Percentiles rank a stretch among this genome's conserved stretches.
Conservation (phyloP, 2,888 invertebrate genomes). For the Drosophila niveifrons region DNA sequence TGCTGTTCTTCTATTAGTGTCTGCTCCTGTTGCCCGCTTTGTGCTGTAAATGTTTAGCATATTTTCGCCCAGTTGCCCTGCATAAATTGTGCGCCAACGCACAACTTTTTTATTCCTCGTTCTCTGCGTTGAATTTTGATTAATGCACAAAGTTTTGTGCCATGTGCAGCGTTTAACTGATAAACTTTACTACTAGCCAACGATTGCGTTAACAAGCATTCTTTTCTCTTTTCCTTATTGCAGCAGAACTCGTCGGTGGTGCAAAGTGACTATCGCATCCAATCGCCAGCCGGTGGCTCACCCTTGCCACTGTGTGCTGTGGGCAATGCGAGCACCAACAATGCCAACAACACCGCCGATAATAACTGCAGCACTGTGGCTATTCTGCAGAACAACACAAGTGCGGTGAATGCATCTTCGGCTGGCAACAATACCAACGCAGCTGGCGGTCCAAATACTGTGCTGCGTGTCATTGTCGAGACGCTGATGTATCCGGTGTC, state of each 20-base stretch:
- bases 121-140: slow-evolving; percentile 51
- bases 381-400: slow-evolving; percentile 86
- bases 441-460: slow-evolving; percentile 95
- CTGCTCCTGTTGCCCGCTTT: slow-evolving; percentile 26
- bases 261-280: slow-evolving; percentile 91
- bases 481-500: slow-evolving; percentile 99
- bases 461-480: slow-evolving; percentile 98
- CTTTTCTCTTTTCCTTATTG: slow-evolving; percentile 78
- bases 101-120: not conserved
- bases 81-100: slow-evolving; percentile 10
- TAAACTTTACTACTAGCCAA: slow-evolving; percentile 37
- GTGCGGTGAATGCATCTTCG: slow-evolving; percentile 78
- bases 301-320: slow-evolving; percentile 88
- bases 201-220: slow-evolving; percentile 36
- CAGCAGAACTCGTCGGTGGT: slow-evolving; percentile 91
- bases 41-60: slow-evolving; percentile 65
- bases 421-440: slow-evolving; percentile 85
- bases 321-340: slow-evolving; percentile 81
- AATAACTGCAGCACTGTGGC: slow-evolving; percentile 82
- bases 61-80: slow-evolving; percentile 51
- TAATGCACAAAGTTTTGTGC: slow-evolving; percentile 66
- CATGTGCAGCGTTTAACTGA: slow-evolving; percentile 52
- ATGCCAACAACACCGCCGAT: slow-evolving; percentile 80
- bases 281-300: slow-evolving; percentile 88
- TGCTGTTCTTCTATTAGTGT: slow-evolving; percentile 10